Evolutionary conservation across 2,888 invertebrate species (phyloP), one percentile per base, ranked within the genome.

Genomic region (Anarsia innoxiella): DNA sequence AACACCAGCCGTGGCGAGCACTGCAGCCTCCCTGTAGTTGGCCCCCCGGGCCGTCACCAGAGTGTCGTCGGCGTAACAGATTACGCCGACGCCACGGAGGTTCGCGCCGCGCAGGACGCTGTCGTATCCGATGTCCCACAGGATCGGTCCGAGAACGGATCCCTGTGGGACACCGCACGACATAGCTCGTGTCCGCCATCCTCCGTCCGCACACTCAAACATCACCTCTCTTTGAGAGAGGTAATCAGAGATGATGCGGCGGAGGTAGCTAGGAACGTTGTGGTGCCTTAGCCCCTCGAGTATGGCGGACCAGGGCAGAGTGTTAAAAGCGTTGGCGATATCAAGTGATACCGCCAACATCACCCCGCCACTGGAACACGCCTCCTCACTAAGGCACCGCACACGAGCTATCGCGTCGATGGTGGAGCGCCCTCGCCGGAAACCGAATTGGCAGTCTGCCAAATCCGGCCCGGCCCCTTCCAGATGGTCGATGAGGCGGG

Each of bases 251-350:
- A 29, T n/a, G 8, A 23, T 16, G 2, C 10, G 3, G 4, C 23
- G 13, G 16, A 34, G 19, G n/a, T 25, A 26, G 11, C 10, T 2
- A 9, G 29, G 29, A 6, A 29, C 23, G 8, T 28, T n/a, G 12
- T 36, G 36, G 8, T 16, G 11, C 2, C n/a, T 8, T 1, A 56
- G 39, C 0, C 45, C 47, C 36, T 42, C 41, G 16, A 13, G 13
- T 6, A 56, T 46, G 1, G 37, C 27, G 1, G 3, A 5, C 38
- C 42, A 48, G 10, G 48, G 50, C 4, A 53, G 26, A 1, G 42
- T 31, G 16, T 50, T 51, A n/a, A 51, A 54, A 1, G 49, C 46
- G 13, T 53, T 49, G 12, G 39, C 41, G 3, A 49, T 49, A 26
- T 51, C 49, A 0, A 49, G n/a, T 2, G 41, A 42, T 2, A 29